Conservation (phyloP, 2,113 vertebrate species). For the Seriola aureovittata region DNA sequence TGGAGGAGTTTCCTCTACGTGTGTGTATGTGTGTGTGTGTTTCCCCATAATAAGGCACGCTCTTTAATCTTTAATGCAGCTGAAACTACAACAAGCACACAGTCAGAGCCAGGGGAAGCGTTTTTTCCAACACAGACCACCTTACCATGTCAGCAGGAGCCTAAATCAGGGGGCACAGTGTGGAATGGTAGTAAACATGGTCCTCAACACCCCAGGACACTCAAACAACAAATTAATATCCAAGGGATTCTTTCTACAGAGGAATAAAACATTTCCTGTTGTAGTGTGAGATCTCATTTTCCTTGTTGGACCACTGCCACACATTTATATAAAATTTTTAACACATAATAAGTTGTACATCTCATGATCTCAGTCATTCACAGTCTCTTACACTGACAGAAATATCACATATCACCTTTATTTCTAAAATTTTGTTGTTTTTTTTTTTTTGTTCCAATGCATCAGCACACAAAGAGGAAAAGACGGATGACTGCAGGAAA, state of each 20-base stretch:
- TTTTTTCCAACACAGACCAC: constrained; percentile 61
- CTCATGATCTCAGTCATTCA: constrained; percentile 14
- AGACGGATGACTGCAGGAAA: constrained; percentile 56
- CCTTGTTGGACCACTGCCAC: neutral
- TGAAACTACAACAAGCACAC: constrained; percentile 73
- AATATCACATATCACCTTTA: constrained; percentile 39
- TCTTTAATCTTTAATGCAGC: constrained; percentile 78
- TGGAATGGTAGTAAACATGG: constrained; percentile 48
- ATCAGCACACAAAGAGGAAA: constrained; percentile 19
- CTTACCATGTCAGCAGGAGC: constrained; percentile 61
- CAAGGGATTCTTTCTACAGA: neutral
- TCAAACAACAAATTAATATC: constrained; percentile 34
- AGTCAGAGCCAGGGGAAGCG: constrained; percentile 57
- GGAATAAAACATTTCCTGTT: neutral
- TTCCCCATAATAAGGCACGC: constrained; percentile 62
- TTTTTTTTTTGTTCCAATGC: constrained; percentile 18
- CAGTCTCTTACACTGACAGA: neutral
- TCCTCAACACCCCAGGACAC: constrained; percentile 7
- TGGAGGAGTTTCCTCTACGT: constrained; percentile 40
- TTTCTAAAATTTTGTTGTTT: constrained; percentile 24
- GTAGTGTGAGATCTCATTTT: neutral
- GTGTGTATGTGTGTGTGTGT: constrained; percentile 27
- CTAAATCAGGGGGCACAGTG: constrained; percentile 52
- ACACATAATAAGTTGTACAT: neutral
- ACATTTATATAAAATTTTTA: neutral